Percentiles rank a stretch among this genome's conserved stretches.
These are phyloP conservation scores for Oedothorax gibbosus DNA, from an alignment of 1,140 invertebrate genomes.

Conservation along the genomic window DNA sequence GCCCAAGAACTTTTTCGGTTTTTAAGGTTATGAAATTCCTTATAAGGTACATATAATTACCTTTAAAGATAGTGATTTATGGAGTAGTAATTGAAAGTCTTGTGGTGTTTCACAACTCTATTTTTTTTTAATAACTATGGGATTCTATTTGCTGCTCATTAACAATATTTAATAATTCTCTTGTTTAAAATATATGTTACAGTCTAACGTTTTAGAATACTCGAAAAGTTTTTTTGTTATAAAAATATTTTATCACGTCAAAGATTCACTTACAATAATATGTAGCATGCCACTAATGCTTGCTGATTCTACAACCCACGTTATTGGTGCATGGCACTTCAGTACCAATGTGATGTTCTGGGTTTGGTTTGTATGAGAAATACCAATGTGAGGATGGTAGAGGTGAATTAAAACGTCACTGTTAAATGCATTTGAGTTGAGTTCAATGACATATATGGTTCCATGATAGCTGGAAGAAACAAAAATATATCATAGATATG, in stretches of 20 bases:
- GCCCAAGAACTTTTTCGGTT: too few species aligned
- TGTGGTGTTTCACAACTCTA: too few species aligned
- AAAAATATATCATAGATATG: conserved; percentile 1
- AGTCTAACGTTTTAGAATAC: too few species aligned
- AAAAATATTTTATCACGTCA: not conserved
- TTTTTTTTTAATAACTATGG: too few species aligned
- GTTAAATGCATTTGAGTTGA: conserved; percentile 33
- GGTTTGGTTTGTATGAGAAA: conserved; percentile 7
- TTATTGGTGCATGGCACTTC: conserved; percentile 44
- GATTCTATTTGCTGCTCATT: too few species aligned
- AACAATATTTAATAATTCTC: too few species aligned
- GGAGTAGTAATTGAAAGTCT: too few species aligned
- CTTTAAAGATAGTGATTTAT: too few species aligned
- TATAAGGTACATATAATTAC: too few species aligned
- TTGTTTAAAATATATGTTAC: too few species aligned
- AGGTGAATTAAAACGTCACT: conserved; percentile 45
- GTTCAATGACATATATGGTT: conserved; percentile 43
- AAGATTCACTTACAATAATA: conserved; percentile 38
- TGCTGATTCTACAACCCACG: conserved; percentile 47
- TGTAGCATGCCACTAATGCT: conserved; percentile 42
- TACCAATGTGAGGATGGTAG: not conserved
- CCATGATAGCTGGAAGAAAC: conserved; percentile 13
- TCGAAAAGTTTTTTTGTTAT: not conserved
- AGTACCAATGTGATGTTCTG: conserved; percentile 45
- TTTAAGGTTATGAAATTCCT: too few species aligned